Conservation (phyloP, 1,140 invertebrate genomes). For the Zaprionus gabonicus region DNA sequence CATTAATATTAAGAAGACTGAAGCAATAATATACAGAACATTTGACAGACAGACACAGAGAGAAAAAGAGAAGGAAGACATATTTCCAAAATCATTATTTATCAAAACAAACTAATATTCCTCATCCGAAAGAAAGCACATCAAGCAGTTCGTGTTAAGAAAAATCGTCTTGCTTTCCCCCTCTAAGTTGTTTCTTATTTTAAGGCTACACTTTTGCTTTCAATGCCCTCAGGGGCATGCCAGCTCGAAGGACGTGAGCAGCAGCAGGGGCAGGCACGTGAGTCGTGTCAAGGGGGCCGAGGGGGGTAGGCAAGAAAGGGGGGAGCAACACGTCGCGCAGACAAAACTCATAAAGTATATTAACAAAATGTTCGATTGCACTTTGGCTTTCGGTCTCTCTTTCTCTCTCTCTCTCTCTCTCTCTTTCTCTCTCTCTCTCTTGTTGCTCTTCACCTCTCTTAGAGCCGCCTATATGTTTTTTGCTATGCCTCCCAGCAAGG, state of each 20-base stretch:
- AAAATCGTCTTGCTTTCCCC: neutral
- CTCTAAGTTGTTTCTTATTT: conserved; percentile 21
- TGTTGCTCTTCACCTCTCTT: conserved; percentile 27
- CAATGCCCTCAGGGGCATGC: conserved; percentile 22
- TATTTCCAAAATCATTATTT: no score
- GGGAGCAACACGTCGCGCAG: conserved; percentile 65
- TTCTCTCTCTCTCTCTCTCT: neutral
- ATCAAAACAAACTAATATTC: no score
- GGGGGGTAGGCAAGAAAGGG: neutral
- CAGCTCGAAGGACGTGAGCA: neutral
- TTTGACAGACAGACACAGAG: no score
- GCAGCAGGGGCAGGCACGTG: neutral
- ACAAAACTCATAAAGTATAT: conserved; percentile 75
- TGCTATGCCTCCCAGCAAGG: neutral
- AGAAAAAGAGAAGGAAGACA: no score
- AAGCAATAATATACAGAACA: no score
- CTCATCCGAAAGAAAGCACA: conserved; percentile 8
- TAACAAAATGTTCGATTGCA: conserved; percentile 79
- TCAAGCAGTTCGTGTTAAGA: neutral
- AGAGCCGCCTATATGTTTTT: neutral
- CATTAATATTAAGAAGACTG: no score
- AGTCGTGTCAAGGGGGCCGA: neutral
- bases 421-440: conserved; percentile 21
- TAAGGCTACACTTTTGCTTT: conserved; percentile 39
- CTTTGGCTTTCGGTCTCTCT: conserved; percentile 62